Percentiles rank a stretch among this genome's conserved stretches.
phyloP scores from a whole-genome alignment of 2,113 vertebrate genomes.

The Salvator merianae region DNA sequence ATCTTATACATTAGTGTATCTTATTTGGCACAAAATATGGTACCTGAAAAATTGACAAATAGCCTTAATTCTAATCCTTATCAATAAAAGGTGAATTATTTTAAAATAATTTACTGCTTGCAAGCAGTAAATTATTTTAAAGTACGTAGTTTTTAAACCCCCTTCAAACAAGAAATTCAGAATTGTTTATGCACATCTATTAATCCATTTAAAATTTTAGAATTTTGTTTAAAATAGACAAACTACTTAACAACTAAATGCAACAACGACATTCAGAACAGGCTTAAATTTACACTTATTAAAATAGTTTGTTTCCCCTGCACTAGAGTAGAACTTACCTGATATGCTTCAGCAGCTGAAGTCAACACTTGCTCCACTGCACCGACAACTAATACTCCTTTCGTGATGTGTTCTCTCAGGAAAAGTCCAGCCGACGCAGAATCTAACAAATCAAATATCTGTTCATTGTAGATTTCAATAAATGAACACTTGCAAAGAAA shows the following conservation, averaged over 20 bases:
- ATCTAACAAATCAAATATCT: slow-evolving; percentile 95
- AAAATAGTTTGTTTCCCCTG: too few species aligned
- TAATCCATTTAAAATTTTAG: too few species aligned
- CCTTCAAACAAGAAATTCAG: neutral
- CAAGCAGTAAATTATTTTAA: neutral
- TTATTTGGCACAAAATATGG: too few species aligned
- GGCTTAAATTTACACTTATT: too few species aligned
- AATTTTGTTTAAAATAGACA: too few species aligned
- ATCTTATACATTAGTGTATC: too few species aligned
- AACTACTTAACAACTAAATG: too few species aligned
- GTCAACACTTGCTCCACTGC: slow-evolving; percentile 89
- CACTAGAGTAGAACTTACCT: slow-evolving; percentile 73
- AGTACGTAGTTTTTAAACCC: neutral
- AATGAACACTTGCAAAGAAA: slow-evolving; percentile 98
- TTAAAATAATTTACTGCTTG: too few species aligned
- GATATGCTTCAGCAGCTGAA: slow-evolving; percentile 93
- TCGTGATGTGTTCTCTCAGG: slow-evolving; percentile 95
- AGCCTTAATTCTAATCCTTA: neutral
- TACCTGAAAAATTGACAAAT: neutral
- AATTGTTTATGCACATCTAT: too few species aligned
- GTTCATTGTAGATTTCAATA: slow-evolving; percentile 98
- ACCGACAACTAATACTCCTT: slow-evolving; percentile 93
- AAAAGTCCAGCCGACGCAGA: slow-evolving; percentile 90
- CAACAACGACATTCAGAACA: too few species aligned
- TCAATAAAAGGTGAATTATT: neutral